Evolutionary conservation across 2,888 invertebrate species (phyloP), one percentile per base, ranked within the genome.

Genomic region (Crepidodera aurea): DNA sequence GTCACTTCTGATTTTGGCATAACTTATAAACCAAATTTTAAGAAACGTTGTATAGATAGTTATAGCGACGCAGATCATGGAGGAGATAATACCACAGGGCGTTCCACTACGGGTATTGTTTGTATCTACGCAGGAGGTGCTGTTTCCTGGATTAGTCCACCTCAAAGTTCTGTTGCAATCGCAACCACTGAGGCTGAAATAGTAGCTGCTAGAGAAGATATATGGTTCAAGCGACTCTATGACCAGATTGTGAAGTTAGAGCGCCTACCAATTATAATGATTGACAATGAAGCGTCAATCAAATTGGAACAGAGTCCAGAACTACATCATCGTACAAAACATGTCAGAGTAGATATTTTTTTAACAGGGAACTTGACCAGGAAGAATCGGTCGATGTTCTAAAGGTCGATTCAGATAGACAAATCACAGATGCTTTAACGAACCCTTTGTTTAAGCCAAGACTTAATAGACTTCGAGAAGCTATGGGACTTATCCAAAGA

Each of bases 101-200:
- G 51, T 22, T 58, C 58, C 7, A 58, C 51, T 25, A 29, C 51
- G n/a, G 58, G 34, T 37, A 18, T 58, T 37, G 51, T 58, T 6
- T 58, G 48, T 19, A 37, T 51, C 12, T 51, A 51, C 51, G 51
- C 50, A 22, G 51, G 58, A 18, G 58, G 37, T 22, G 58, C 58
- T 12, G 13, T 58, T 15, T 15, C 57, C 6, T 57, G 57, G 57
- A 10, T 57, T 7, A 57, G 57, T 50, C 57, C 54, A 19, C 15
- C 18, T 13, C 58, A 58, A 51, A 16, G 18, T 7, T 56, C 56
- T 3, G 56, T 56, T 46, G 46, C 46, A 12, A 46, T 19, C 2
- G 19, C 46, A 19, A 46, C 46, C 1, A 46, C 46, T 4, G 25
- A 46, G 15, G n/a, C 25, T n/a, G 46, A 19, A 32, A 32, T 32